Base-by-base conservation (phyloP, 2,888 invertebrate species). In the Gibbula magus region DNA sequence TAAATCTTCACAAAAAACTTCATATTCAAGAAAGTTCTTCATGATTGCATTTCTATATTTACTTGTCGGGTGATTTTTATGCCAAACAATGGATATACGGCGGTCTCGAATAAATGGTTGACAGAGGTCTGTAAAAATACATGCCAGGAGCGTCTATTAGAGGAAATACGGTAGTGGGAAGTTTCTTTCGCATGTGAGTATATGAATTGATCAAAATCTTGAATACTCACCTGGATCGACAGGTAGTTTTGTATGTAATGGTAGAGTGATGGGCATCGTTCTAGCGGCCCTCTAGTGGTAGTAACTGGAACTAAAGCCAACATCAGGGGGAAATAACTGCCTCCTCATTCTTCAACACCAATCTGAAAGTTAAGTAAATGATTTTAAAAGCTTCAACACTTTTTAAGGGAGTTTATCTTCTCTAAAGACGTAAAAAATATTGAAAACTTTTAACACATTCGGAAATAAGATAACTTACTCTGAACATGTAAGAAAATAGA, bases 181-280 rank as follows among this genome's bases (percentile, higher is more conserved):
- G n/a, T n/a, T n/a, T n/a, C n/a, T n/a, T n/a, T n/a, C n/a, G n/a
- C n/a, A n/a, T n/a, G n/a, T n/a, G n/a, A n/a, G n/a, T n/a, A n/a
- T n/a, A 35, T 35, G 7, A 35, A 5, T 35, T 7, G 7, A 35
- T 5, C 35, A 35, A 35, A 35, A 35, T 35, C 13, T 10, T 1
- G 13, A 45, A 45, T 45, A 80, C 83, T n/a, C 75, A 88, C 88
- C 88, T 83, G 87, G 87, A 77, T 88, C 88, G 76, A 87, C 85
- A 45, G 86, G 84, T 78, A 87, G 87, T 77, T 86, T 84, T 61
- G 87, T 87, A 73, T 86, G 86, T 79, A 88, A 83, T 39, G 87
- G 87, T 61, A 88, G 83, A 70, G 86, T 87, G 54, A 88, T 85
- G 77, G 88, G 88, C 88, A 88, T 88, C 75, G 79, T 45, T 87